Percentiles rank a stretch among this genome's conserved stretches.
Evolutionary conservation across 2,888 invertebrate genomes (phyloP).

Genomic region (Trissolcus japonicus): DNA sequence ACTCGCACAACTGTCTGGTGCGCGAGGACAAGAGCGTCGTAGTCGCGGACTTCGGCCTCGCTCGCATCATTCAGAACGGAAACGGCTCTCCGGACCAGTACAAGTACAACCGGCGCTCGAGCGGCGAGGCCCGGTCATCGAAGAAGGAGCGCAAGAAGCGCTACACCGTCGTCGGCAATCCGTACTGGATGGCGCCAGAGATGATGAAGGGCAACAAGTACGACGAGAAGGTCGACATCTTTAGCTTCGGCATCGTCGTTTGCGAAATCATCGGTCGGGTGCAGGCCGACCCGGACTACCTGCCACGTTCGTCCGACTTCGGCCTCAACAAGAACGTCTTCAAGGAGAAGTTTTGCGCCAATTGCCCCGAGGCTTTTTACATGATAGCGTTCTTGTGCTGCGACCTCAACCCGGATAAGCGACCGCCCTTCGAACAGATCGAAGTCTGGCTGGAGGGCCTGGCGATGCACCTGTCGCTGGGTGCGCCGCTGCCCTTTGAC

Average conservation of each 20-base stretch:
- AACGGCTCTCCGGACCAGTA: constrained; percentile 72
- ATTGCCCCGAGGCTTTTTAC: constrained; percentile 92
- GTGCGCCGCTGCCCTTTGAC: constrained; percentile 81
- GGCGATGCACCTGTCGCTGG: constrained; percentile 83
- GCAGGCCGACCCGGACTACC: constrained; percentile 94
- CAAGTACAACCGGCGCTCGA: constrained; percentile 70
- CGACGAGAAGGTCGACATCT: constrained; percentile 97
- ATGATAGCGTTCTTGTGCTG: constrained; percentile 93
- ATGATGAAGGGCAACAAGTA: constrained; percentile 98
- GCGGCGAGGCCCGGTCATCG: constrained; percentile 78
- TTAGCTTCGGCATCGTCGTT: constrained; percentile 95
- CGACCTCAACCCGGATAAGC: constrained; percentile 92
- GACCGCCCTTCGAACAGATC: constrained; percentile 92
- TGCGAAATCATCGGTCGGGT: constrained; percentile 98
- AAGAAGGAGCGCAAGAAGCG: constrained; percentile 87
- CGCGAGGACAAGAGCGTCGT: constrained; percentile 94
- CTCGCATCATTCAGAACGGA: constrained; percentile 84
- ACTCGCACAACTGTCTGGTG: constrained; percentile 96
- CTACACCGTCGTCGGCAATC: constrained; percentile 97
- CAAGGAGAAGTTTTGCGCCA: constrained; percentile 88
- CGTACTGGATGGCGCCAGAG: constrained; percentile 99
- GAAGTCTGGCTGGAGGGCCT: constrained; percentile 92
- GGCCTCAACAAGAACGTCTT: constrained; percentile 92
- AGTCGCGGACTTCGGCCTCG: constrained; percentile 96
- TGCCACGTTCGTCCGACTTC: constrained; percentile 94